Evolutionary conservation across 2,113 vertebrate genomes (phyloP), one percentile per base, ranked within the genome.

Genomic region (Corapipo altera): DNA sequence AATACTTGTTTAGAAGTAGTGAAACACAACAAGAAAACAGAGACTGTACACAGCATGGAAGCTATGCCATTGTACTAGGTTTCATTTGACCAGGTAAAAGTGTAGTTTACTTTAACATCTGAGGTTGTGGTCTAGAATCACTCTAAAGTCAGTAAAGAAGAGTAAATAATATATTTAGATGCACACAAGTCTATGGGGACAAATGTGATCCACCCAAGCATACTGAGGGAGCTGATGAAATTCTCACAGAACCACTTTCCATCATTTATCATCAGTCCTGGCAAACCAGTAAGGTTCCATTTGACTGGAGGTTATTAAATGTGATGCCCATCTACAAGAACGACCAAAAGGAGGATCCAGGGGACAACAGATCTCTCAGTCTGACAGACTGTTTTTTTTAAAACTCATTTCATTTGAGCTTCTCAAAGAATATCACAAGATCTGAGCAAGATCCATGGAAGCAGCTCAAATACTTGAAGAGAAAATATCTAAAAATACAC

Each of bases 11-110:
- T 65, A 33, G 79, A 90, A 71, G 15, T 20, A 69, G 23, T 32
- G 9, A n/a, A 23, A 11, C 15, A 22, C 21, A 30, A 8, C 15
- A 72, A 78, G 48, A 43, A 64, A 92, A 67, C 2, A 33, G 46
- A 22, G 5, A 83, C 18, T 8, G 4, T 10, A 32, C 7, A 21
- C 46, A 17, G 6, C 35, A 39, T 11, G 46, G 18, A 33, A 74
- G 14, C 6, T 71, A 1, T 1, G 1, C 55, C 28, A 32, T 58
- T 62, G 41, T 0, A 26, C 2, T 39, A 64, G 8, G 6, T 64
- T 89, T 84, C 26, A 52, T 37, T 20, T 77, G 41, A 37, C 6
- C 17, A 18, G 22, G 8, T 37, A 14, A 71, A 91, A 90, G 11
- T 24, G 6, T 74, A 35, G 5, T 57, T 84, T 49, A 39, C 8